These are phyloP conservation scores for Hypsibius dujardini DNA, from an alignment of 1,140 invertebrate species.

Conservation along the genomic window DNA sequence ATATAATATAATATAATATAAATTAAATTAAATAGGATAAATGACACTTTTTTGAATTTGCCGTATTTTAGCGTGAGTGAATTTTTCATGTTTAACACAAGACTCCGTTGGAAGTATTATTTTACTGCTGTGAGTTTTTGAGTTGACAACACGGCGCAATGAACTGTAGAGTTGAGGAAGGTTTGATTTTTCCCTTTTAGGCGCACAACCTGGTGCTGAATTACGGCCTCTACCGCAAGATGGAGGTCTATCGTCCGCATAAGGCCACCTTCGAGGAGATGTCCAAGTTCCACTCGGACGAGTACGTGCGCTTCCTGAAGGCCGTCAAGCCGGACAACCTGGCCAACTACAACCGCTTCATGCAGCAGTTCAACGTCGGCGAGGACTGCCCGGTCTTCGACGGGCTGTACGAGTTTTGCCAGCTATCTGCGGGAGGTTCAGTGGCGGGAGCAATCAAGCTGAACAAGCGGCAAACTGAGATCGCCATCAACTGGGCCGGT, in stretches of 20 bases:
- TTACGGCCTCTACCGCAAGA: conserved; percentile 97
- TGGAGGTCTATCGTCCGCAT: conserved; percentile 97
- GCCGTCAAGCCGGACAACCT: conserved; percentile 98
- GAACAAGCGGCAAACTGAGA: conserved; percentile 36
- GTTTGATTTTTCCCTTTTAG: too few relatives aligned
- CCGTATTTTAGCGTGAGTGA: too few relatives aligned
- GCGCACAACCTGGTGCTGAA: conserved; percentile 95
- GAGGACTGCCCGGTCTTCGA: conserved; percentile 39
- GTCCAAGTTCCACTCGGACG: conserved; percentile 99
- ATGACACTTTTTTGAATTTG: too few relatives aligned
- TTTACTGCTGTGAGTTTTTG: too few relatives aligned
- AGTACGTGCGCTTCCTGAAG: conserved; percentile 90
- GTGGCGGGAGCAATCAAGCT: conserved; percentile 36
- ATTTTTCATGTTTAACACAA: too few relatives aligned
- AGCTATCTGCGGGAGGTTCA: conserved; percentile 36
- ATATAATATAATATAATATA: too few relatives aligned
- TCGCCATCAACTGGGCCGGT: conserved; percentile 37
- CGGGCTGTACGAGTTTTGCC: conserved; percentile 37
- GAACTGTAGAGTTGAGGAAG: too few relatives aligned
- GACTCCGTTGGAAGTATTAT: too few relatives aligned
- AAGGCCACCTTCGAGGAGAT: conserved; percentile 99
- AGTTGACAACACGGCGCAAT: too few relatives aligned
- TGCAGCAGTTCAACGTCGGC: conserved; percentile 51
- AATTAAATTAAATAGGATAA: too few relatives aligned
- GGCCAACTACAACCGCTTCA: conserved; percentile 98